These are phyloP conservation scores for Morus bassanus DNA, from an alignment of 2,797 vertebrate genomes.

Conservation along the genomic window DNA sequence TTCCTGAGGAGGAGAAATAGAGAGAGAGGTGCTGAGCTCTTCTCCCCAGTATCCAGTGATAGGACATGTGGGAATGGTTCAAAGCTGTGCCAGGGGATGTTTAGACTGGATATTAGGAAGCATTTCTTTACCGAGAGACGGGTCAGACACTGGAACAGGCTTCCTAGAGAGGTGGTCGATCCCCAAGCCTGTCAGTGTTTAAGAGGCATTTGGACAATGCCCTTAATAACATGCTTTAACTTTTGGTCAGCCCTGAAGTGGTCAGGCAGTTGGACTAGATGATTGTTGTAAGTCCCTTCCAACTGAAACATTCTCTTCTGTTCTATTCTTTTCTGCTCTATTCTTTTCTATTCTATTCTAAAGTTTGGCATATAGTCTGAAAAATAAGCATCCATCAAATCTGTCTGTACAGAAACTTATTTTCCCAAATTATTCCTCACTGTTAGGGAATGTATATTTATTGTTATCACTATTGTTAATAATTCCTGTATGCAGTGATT, in stretches of 20 bases:
- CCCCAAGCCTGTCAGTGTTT: neutral
- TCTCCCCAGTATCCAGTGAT: too few relatives aligned
- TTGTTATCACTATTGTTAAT: neutral
- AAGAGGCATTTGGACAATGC: neutral
- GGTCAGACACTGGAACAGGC: neutral
- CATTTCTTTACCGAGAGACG: rapidly evolving
- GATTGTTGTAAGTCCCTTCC: neutral
- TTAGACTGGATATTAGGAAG: neutral
- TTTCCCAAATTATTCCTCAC: neutral
- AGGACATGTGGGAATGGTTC: neutral
- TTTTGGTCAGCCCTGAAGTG: neutral
- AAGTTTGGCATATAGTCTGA: neutral
- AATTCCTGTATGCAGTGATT: neutral
- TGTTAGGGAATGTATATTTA: neutral
- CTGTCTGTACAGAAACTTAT: neutral
- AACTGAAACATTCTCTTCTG: neutral
- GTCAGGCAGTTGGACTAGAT: neutral
- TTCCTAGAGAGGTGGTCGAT: neutral
- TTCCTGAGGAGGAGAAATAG: neutral
- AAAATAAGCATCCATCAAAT: neutral
- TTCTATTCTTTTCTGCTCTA: too few relatives aligned
- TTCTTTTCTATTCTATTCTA: neutral
- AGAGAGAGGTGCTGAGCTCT: neutral
- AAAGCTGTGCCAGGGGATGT: neutral
- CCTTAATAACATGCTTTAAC: neutral